A percentile compares a stretch with the other conserved stretches of the same genome.
phyloP scores from a whole-genome alignment of 2,113 vertebrate genomes.

The Chlorocebus sabaeus region DNA sequence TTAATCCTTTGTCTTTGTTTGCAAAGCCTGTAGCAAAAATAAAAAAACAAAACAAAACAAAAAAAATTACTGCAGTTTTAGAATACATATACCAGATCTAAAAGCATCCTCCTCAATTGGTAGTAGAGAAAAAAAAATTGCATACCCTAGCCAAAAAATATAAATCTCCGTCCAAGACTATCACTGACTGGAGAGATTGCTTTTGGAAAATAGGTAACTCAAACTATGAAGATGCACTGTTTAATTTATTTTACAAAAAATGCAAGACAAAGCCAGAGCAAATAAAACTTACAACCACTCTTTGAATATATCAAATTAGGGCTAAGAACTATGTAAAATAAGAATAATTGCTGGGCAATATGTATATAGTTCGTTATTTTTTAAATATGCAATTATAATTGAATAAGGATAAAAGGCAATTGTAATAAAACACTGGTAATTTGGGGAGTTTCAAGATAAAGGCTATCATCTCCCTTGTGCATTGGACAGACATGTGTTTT shows the following conservation, averaged over 20 bases:
- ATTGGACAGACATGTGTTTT: conserved; percentile 57
- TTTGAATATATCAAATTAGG: conserved; percentile 34
- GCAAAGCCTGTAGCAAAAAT: background rate
- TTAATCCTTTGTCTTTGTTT: background rate
- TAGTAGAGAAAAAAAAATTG: background rate
- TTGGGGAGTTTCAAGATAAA: conserved; percentile 65
- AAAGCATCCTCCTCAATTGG: conserved; percentile 2
- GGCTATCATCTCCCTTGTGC: conserved; percentile 34
- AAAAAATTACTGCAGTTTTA: background rate
- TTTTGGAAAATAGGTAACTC: conserved; percentile 52
- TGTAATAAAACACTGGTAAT: conserved; percentile 48
- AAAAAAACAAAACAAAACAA: no score
- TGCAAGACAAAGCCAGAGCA: conserved; percentile 43
- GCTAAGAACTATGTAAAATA: background rate
- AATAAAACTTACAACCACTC: conserved; percentile 38
- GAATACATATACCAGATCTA: background rate
- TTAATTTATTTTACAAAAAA: conserved; percentile 59
- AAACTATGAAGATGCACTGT: background rate
- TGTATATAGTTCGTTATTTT: background rate
- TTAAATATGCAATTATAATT: conserved; percentile 57
- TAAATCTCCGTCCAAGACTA: conserved; percentile 41
- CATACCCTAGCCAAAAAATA: background rate
- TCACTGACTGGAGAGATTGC: background rate
- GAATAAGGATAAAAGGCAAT: conserved; percentile 15
- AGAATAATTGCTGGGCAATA: background rate